phyloP scores from a whole-genome alignment of 1,140 invertebrate genomes.

The Batillaria attramentaria region DNA sequence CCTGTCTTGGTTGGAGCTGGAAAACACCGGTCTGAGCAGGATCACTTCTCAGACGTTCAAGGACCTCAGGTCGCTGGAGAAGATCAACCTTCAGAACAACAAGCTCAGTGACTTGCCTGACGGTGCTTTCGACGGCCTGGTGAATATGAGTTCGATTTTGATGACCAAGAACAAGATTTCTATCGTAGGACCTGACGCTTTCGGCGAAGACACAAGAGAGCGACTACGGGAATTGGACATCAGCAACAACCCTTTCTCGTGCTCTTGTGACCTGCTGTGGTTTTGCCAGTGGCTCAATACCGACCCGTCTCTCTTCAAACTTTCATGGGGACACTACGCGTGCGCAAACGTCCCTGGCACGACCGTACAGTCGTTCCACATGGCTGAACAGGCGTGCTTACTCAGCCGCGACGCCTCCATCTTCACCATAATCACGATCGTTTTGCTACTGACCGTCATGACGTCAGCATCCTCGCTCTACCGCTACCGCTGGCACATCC shows the following conservation, averaged over 20 bases:
- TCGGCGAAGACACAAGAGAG: background rate
- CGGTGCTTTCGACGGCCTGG: conserved; percentile 18
- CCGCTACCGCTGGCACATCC: conserved; percentile 10
- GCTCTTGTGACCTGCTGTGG: conserved; percentile 28
- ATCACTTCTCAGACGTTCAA: background rate
- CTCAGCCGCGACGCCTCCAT: background rate
- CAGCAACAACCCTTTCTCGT: conserved; percentile 27
- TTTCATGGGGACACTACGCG: conserved; percentile 5
- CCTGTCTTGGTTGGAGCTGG: background rate
- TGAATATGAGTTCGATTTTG: background rate
- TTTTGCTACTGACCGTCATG: background rate
- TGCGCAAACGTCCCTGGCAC: conserved; percentile 4
- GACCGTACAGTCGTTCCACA: background rate
- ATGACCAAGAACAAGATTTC: background rate
- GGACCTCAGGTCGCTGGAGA: background rate
- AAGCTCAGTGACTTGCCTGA: background rate
- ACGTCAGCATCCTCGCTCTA: background rate
- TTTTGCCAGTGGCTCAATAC: conserved; percentile 26
- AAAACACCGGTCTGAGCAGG: background rate
- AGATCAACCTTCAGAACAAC: background rate
- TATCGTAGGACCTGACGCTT: background rate
- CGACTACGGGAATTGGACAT: conserved; percentile 1
- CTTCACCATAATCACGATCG: background rate
- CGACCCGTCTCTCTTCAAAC: background rate
- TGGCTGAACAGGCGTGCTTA: conserved; percentile 25